These are phyloP conservation scores for Drosophila prolongata DNA, from an alignment of 2,888 invertebrate species.

Conservation along the genomic window DNA sequence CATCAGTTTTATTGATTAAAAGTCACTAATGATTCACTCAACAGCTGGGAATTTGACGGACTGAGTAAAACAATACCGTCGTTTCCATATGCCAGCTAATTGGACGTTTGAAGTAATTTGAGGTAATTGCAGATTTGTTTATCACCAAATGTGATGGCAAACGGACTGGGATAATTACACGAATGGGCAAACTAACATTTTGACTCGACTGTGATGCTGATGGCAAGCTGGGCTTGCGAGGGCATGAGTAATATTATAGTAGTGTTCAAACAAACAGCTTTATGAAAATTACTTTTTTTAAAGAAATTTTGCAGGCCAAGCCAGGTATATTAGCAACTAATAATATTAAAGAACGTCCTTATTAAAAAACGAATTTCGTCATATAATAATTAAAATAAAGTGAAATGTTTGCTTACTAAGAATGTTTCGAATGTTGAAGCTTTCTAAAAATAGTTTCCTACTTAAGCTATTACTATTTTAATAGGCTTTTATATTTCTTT, in stretches of 20 bases:
- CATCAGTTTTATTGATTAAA: constrained; percentile 33
- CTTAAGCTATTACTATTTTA: too few relatives aligned
- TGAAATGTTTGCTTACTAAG: too few relatives aligned
- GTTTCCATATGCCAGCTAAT: constrained; percentile 9
- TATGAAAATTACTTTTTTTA: too few relatives aligned
- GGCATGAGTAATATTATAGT: constrained; percentile 28
- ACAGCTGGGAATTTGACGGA: constrained; percentile 5
- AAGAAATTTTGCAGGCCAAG: too few relatives aligned
- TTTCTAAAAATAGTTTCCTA: too few relatives aligned
- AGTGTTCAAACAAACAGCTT: neutral
- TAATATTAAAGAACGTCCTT: too few relatives aligned
- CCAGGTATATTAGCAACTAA: too few relatives aligned
- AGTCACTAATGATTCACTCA: constrained; percentile 52
- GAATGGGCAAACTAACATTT: constrained; percentile 53
- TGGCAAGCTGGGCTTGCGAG: constrained; percentile 46
- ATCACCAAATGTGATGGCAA: constrained; percentile 17
- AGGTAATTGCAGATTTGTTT: constrained; percentile 26
- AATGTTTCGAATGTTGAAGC: too few relatives aligned
- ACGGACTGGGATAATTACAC: neutral
- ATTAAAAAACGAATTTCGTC: too few relatives aligned
- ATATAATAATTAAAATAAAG: too few relatives aligned
- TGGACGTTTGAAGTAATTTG: constrained; percentile 13
- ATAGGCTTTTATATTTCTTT: too few relatives aligned
- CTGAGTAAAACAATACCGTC: constrained; percentile 1
- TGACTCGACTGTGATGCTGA: constrained; percentile 42